Percentiles rank a stretch among this genome's conserved stretches.
Evolutionary conservation across 2,797 vertebrate species (phyloP).

Genomic region (Microctenopoma lineatum): DNA sequence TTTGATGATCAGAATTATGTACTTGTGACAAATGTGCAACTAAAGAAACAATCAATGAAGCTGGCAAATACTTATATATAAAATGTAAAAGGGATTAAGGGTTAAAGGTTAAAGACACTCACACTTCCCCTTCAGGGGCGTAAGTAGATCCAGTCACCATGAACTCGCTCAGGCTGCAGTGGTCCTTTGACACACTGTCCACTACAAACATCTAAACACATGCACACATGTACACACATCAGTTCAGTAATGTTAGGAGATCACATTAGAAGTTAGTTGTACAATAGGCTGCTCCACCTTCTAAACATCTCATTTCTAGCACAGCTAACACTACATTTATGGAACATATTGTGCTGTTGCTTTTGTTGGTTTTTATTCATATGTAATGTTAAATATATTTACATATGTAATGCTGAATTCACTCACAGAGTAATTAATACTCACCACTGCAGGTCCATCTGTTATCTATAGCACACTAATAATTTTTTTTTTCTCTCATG

Average conservation of each 20-base stretch:
- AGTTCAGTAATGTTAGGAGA: slow-evolving; percentile 36
- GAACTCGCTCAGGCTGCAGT: slow-evolving; percentile 82
- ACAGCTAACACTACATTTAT: neutral
- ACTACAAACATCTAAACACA: slow-evolving; percentile 83
- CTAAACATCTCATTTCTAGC: neutral
- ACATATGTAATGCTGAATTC: too few species aligned
- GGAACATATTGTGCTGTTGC: too few species aligned
- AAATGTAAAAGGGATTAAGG: slow-evolving; percentile 21
- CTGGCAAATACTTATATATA: neutral
- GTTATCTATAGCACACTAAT: too few species aligned
- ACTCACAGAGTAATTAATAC: too few species aligned
- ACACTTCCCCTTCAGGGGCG: slow-evolving; percentile 87
- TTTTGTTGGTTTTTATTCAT: too few species aligned
- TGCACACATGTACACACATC: slow-evolving; percentile 39
- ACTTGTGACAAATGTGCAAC: too few species aligned
- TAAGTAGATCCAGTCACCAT: slow-evolving; percentile 87
- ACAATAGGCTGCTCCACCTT: neutral
- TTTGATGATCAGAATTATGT: too few species aligned
- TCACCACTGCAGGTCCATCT: too few species aligned
- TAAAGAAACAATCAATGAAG: too few species aligned
- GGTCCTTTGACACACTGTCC: slow-evolving; percentile 75
- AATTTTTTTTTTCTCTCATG: too few species aligned
- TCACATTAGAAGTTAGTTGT: slow-evolving; percentile 11
- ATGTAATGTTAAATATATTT: too few species aligned
- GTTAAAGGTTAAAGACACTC: slow-evolving; percentile 76